Evolutionary conservation across 2,888 invertebrate species (phyloP), one percentile per base, ranked within the genome.

Genomic region (Galerucella pusilla): DNA sequence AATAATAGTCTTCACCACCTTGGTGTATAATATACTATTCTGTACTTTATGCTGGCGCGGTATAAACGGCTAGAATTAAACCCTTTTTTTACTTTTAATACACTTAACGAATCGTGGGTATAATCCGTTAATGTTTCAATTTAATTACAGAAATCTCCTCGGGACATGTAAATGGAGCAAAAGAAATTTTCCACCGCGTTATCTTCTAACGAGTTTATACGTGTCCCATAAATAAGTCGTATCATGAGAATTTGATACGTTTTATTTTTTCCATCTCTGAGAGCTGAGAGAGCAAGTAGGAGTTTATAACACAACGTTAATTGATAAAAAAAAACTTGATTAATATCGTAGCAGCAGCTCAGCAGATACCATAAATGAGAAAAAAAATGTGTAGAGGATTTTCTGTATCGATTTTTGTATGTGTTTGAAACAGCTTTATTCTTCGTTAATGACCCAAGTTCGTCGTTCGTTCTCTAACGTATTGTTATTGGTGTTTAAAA

Each of bases 401-500:
- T 66, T 69, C 45, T 45, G 42, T 12, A 28, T 12, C 28, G 49
- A 35, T 75, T 72, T 75, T 75, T 75, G 49, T 49, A 3, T 12
- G 49, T 69, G 69, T 59, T 60, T 49, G 70, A 63, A 70, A 70
- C 63, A 64, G 61, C 75, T 78, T 75, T 73, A 63, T 75, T 68
- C 60, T 67, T 46, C 64, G 57, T 66, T 78, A 78, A 78, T 76
- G 76, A 71, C 75, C 70, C 25, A 60, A 73, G 75, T 78, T 76
- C 71, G 69, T 69, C 71, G 49, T 63, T 73, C 71, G 73, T 68
- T 77, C 69, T 52, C 75, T 68, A 66, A 72, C 65, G 68, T 75
- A 76, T 75, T 71, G 78, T 74, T 76, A 74, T 78, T 75, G 70
- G 68, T 69, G 71, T 73, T 75, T 71, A 71, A 70, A 75, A 65